A percentile compares a stretch with the other conserved stretches of the same genome.
Evolutionary conservation across 2,113 vertebrate genomes (phyloP).

Genomic region (Paramormyrops kingsleyae): DNA sequence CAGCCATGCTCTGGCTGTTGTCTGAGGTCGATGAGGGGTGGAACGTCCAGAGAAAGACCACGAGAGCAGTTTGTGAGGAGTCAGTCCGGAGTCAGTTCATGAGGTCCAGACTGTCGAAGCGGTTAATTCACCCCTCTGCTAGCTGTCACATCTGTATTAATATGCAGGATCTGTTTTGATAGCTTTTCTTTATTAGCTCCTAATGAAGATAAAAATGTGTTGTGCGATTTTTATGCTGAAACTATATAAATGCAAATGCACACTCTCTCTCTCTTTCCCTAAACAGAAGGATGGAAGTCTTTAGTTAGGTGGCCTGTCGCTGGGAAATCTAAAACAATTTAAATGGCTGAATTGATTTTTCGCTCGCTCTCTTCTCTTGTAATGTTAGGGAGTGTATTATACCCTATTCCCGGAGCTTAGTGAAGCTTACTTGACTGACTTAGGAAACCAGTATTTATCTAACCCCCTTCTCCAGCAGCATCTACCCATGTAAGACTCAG

Average conservation of each 20-base stretch:
- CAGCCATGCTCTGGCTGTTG: neutral
- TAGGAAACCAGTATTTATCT: slow-evolving; percentile 14
- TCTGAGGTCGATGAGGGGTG: neutral
- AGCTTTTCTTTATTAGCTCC: slow-evolving; percentile 56
- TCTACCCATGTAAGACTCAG: neutral
- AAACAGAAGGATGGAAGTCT: slow-evolving; percentile 26
- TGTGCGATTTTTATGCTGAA: slow-evolving; percentile 52
- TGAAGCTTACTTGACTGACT: neutral
- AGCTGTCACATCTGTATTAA: slow-evolving; percentile 29
- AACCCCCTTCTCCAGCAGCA: neutral
- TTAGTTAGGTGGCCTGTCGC: slow-evolving; percentile 33
- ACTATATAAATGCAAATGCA: slow-evolving; percentile 59
- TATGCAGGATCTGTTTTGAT: slow-evolving; percentile 43
- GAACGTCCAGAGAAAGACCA: neutral
- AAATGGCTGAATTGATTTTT: slow-evolving; percentile 42
- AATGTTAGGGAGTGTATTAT: slow-evolving; percentile 31
- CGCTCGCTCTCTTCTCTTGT: slow-evolving; percentile 17
- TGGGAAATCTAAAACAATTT: slow-evolving; percentile 44
- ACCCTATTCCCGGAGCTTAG: neutral
- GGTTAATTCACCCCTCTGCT: slow-evolving; percentile 9
- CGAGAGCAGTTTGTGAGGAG: neutral
- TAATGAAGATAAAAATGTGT: slow-evolving; percentile 57
- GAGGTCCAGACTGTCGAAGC: neutral
- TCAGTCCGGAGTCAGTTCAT: neutral
- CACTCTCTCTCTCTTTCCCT: slow-evolving; percentile 31